These are phyloP conservation scores for Lordiphosa stackelbergi DNA, from an alignment of 1,140 invertebrate genomes.

Conservation along the genomic window DNA sequence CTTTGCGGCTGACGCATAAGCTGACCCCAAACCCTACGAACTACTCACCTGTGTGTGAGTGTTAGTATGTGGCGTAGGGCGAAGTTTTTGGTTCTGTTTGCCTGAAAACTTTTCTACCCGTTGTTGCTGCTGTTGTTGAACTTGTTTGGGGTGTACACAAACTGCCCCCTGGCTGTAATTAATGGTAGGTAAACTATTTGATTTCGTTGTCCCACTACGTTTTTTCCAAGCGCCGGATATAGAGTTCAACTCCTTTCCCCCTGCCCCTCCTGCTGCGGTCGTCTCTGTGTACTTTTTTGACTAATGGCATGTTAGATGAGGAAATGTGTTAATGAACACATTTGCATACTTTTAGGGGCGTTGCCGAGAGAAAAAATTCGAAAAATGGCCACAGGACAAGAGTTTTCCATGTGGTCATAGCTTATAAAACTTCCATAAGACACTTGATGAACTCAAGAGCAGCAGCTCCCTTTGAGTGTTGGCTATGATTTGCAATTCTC, in stretches of 20 bases:
- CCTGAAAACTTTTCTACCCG: constrained; percentile 14
- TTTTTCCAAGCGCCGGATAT: constrained; percentile 24
- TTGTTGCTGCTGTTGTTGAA: constrained; percentile 3
- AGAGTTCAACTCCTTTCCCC: constrained; percentile 4
- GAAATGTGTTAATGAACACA: constrained; percentile 56
- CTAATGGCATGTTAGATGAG: constrained; percentile 54
- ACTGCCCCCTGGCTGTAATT: constrained; percentile 54
- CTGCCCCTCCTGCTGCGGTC: not conserved
- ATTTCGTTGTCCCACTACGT: constrained; percentile 39
- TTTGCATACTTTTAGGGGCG: constrained; percentile 40
- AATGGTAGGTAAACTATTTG: constrained; percentile 60
- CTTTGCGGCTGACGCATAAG: constrained; percentile 55
- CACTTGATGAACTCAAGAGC: not conserved
- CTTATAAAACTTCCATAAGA: constrained; percentile 3
- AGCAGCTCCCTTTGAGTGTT: not conserved
- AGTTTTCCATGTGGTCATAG: constrained; percentile 4
- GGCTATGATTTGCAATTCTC: constrained; percentile 12
- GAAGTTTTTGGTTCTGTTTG: constrained; percentile 38
- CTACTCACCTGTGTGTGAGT: constrained; percentile 13
- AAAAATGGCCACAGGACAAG: constrained; percentile 27
- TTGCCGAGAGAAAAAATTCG: constrained; percentile 22
- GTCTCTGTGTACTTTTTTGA: constrained; percentile 27
- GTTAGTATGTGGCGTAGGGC: constrained; percentile 19
- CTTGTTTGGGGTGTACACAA: constrained; percentile 22
- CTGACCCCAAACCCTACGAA: constrained; percentile 3